A percentile compares a stretch with the other conserved stretches of the same genome.
Conservation (phyloP, 2,888 invertebrate species). For the Neelides folsomi region DNA sequence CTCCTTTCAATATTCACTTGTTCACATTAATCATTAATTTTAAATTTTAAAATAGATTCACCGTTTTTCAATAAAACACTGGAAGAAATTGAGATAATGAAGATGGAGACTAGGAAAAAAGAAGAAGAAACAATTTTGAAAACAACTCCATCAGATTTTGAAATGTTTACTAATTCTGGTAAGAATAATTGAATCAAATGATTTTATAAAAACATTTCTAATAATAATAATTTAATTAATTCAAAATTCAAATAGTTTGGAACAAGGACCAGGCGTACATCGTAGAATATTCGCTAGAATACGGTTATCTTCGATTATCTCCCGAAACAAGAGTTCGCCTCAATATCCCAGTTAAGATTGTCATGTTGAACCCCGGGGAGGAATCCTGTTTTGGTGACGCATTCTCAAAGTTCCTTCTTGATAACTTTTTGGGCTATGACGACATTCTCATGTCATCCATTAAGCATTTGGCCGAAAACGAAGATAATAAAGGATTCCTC, state of each 20-base stretch:
- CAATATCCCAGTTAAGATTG: slow-evolving; percentile 80
- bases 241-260: slow-evolving; percentile 40
- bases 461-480: slow-evolving; percentile 84
- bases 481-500: slow-evolving; percentile 89
- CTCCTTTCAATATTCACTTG: too few relatives aligned
- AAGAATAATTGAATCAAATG: slow-evolving; percentile 24
- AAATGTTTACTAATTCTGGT: slow-evolving; percentile 49
- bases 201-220: neutral
- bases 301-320: slow-evolving; percentile 84
- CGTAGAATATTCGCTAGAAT: slow-evolving; percentile 93
- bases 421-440: slow-evolving; percentile 90
- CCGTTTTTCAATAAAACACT: slow-evolving; percentile 31
- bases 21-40: too few relatives aligned
- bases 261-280: slow-evolving; percentile 78
- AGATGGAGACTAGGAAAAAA: slow-evolving; percentile 24
- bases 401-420: slow-evolving; percentile 76
- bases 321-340: slow-evolving; percentile 66
- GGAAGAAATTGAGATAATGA: slow-evolving; percentile 31
- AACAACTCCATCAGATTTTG: slow-evolving; percentile 44
- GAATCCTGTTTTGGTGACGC: slow-evolving; percentile 89
- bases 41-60: slow-evolving; percentile 13
- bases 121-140: slow-evolving; percentile 36
- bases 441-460: slow-evolving; percentile 94
- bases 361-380: slow-evolving; percentile 69
- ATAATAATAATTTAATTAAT: neutral